These are phyloP conservation scores for Chrysomallon squamiferum DNA, from an alignment of 1,140 invertebrate genomes.

Conservation along the genomic window DNA sequence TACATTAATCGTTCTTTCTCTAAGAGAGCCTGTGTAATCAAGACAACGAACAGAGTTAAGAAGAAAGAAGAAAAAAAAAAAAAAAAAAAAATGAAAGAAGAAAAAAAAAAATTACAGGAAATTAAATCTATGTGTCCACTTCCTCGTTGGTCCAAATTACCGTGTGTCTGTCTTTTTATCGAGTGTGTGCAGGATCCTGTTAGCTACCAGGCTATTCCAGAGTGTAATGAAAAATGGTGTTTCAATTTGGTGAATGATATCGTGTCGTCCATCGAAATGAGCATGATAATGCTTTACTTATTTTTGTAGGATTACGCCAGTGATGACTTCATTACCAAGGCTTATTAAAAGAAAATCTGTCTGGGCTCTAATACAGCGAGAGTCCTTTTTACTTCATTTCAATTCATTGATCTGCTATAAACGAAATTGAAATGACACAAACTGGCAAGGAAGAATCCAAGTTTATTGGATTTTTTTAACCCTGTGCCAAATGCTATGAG, in stretches of 20 bases:
- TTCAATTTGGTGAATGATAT: slow-evolving; percentile 8
- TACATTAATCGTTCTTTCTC: slow-evolving; percentile 27
- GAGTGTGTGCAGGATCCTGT: background rate
- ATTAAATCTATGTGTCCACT: slow-evolving; percentile 23
- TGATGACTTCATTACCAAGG: slow-evolving; percentile 13
- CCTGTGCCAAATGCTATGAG: background rate
- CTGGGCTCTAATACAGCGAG: background rate
- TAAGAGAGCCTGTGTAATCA: slow-evolving; percentile 9
- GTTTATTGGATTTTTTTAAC: slow-evolving; percentile 11
- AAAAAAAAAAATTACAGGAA: slow-evolving; percentile 7
- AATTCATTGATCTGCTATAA: slow-evolving; percentile 7
- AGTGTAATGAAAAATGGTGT: slow-evolving; percentile 10
- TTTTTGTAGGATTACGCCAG: slow-evolving; percentile 10
- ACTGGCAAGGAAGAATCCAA: background rate
- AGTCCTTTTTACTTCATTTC: slow-evolving; percentile 6
- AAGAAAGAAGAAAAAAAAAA: too few species aligned
- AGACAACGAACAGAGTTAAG: slow-evolving; percentile 3
- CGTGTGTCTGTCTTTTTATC: slow-evolving; percentile 7
- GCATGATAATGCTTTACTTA: slow-evolving; percentile 5
- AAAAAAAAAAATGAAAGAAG: too few species aligned
- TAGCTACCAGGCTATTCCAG: background rate
- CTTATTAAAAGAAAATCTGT: slow-evolving; percentile 15
- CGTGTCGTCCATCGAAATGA: slow-evolving; percentile 6
- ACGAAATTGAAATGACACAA: slow-evolving; percentile 9
- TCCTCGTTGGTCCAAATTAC: slow-evolving; percentile 15